phyloP scores from a whole-genome alignment of 2,113 vertebrate species.

The Vicugna pacos region DNA sequence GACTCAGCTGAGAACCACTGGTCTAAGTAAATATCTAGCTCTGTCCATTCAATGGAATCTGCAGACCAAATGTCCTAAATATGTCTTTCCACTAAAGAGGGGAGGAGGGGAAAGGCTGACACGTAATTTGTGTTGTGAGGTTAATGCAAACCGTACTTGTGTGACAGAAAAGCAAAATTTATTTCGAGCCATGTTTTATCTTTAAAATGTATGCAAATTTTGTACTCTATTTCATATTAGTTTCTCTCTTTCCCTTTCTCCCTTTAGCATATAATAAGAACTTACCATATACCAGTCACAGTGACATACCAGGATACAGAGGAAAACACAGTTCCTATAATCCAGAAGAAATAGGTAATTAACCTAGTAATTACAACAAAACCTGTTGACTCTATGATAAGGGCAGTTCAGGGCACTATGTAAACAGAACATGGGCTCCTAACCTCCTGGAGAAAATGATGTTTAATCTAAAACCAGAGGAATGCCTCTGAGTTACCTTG shows the following conservation, averaged over 20 bases:
- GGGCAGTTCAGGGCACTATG: neutral
- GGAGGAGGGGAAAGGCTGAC: neutral
- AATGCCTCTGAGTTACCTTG: neutral
- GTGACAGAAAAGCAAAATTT: conserved; percentile 26
- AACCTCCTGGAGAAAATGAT: neutral
- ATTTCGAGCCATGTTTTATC: neutral
- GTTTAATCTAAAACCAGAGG: neutral
- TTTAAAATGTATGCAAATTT: neutral
- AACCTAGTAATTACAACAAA: neutral
- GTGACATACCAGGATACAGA: neutral
- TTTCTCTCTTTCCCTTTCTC: neutral
- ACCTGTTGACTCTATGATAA: neutral
- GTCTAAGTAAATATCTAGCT: neutral
- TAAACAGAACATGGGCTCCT: neutral
- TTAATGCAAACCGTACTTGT: neutral
- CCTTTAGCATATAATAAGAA: neutral
- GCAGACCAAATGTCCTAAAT: neutral
- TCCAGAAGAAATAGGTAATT: neutral
- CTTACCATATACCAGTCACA: neutral
- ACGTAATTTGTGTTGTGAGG: neutral
- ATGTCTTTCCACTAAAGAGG: neutral
- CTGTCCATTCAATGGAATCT: neutral
- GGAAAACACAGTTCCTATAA: neutral
- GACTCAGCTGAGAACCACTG: neutral
- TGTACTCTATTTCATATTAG: neutral